phyloP scores from a whole-genome alignment of 2,113 vertebrate genomes.

The Verasper variegatus region DNA sequence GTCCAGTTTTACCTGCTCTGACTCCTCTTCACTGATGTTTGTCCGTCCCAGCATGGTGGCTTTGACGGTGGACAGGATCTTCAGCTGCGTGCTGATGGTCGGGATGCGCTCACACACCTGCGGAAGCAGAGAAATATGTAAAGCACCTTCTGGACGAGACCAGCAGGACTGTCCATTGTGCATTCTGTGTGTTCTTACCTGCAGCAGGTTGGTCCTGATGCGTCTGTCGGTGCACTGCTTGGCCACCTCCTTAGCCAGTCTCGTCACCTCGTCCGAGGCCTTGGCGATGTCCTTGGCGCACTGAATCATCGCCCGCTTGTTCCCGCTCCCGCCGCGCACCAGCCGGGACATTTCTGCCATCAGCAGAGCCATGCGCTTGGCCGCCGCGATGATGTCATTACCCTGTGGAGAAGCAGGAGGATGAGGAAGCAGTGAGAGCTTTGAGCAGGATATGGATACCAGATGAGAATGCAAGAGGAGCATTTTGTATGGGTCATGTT shows the following conservation, averaged over 20 bases:
- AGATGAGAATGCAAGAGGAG: constrained; percentile 7
- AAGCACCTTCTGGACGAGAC: no score
- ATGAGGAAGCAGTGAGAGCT: constrained; percentile 18
- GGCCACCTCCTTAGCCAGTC: constrained; percentile 96
- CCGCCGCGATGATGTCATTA: constrained; percentile 98
- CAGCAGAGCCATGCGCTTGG: constrained; percentile 97
- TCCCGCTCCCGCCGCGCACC: constrained; percentile 95
- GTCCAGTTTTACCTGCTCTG: constrained; percentile 90
- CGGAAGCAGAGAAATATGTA: constrained; percentile 9
- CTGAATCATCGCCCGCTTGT: constrained; percentile 97
- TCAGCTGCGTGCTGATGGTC: constrained; percentile 98
- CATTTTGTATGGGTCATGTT: not conserved
- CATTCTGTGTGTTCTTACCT: constrained; percentile 79
- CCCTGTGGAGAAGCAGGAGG: constrained; percentile 82
- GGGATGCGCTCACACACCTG: constrained; percentile 98
- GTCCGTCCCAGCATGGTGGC: constrained; percentile 98
- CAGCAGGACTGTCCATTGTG: not conserved
- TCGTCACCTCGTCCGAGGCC: constrained; percentile 96
- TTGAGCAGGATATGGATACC: constrained; percentile 5
- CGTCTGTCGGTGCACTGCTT: constrained; percentile 99
- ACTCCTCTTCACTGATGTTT: constrained; percentile 98
- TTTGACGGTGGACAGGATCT: constrained; percentile 99
- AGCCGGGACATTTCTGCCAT: constrained; percentile 99
- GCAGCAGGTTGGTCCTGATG: constrained; percentile 96
- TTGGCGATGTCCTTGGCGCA: constrained; percentile 99